phyloP scores from a whole-genome alignment of 2,797 vertebrate genomes.

The Craterocephalus amniculus region DNA sequence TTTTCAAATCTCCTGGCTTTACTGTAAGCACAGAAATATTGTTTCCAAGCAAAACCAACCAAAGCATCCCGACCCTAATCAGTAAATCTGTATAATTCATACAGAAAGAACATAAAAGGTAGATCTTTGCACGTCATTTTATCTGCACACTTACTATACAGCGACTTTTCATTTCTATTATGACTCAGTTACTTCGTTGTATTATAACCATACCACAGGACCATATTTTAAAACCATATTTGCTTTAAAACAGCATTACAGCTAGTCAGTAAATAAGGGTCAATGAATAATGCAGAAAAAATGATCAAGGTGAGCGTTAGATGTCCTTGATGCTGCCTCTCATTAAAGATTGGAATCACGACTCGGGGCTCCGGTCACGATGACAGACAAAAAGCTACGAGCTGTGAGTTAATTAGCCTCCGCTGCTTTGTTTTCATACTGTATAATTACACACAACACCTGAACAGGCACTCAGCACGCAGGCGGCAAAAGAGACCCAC shows the following conservation, averaged over 20 bases:
- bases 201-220: background rate
- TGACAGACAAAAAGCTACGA: slow-evolving; percentile 31
- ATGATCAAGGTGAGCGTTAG: slow-evolving; percentile 46
- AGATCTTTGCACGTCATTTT: slow-evolving; percentile 24
- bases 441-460: slow-evolving; percentile 49
- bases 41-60: slow-evolving; percentile 1
- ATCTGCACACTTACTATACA: slow-evolving; percentile 1
- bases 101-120: slow-evolving; percentile 25
- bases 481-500: slow-evolving; percentile 36
- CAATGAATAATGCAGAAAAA: slow-evolving; percentile 60
- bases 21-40: background rate
- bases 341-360: slow-evolving; percentile 51
- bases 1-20: background rate
- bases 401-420: slow-evolving; percentile 56
- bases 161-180: no score
- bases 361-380: slow-evolving; percentile 30
- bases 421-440: slow-evolving; percentile 61
- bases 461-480: slow-evolving; percentile 16
- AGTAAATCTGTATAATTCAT: slow-evolving; percentile 16
- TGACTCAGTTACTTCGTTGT: background rate
- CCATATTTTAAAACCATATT: slow-evolving; percentile 18
- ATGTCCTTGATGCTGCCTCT: slow-evolving; percentile 49
- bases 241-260: slow-evolving; percentile 37
- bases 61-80: slow-evolving; percentile 1
- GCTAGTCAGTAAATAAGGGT: slow-evolving; percentile 28